phyloP scores from a whole-genome alignment of 2,797 vertebrate genomes.

The Agapornis canus region DNA sequence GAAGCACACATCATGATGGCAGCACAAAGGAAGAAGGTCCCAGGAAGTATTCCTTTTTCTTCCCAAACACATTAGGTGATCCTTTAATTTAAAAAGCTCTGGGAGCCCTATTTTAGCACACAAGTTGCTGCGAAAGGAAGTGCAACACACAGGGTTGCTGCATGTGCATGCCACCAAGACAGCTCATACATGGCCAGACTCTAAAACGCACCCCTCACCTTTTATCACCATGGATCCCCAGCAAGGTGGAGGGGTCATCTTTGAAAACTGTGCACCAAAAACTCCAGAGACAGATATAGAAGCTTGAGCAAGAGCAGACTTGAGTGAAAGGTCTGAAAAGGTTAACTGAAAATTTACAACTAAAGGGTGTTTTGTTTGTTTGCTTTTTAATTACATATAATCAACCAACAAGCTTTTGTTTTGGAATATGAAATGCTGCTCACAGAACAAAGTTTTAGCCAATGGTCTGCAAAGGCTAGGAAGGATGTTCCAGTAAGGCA shows the following conservation, averaged over 20 bases:
- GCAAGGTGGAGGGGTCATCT: neutral
- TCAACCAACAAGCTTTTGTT: neutral
- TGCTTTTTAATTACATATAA: neutral
- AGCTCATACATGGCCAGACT: neutral
- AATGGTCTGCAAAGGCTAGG: neutral
- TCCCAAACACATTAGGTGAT: neutral
- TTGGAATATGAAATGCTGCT: neutral
- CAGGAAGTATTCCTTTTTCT: neutral
- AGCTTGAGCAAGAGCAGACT: neutral
- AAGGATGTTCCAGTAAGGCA: neutral
- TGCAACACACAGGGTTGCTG: neutral
- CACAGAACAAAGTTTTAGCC: neutral
- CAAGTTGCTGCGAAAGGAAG: neutral
- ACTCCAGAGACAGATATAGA: neutral
- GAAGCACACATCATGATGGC: neutral
- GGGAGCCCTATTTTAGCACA: accelerated
- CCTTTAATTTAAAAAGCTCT: neutral
- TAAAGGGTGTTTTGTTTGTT: accelerated
- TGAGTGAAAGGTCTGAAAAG: neutral
- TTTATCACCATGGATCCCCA: neutral
- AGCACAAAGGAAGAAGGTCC: neutral
- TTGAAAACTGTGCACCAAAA: neutral
- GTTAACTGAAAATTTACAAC: neutral
- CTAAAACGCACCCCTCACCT: accelerated
- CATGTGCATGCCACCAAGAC: neutral